These are phyloP conservation scores for Pandemis heparana DNA, from an alignment of 2,888 invertebrate genomes.

Conservation along the genomic window DNA sequence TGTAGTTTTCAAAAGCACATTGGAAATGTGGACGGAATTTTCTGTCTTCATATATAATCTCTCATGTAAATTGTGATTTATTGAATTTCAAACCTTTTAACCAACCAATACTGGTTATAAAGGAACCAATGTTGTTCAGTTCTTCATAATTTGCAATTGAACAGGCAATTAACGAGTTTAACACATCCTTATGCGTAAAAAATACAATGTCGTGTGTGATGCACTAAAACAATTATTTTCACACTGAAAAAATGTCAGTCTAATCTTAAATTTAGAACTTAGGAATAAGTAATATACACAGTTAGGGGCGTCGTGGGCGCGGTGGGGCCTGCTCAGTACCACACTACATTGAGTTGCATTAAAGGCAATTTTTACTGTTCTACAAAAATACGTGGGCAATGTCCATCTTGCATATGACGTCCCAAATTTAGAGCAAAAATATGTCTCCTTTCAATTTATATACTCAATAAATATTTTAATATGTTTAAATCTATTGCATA, in stretches of 20 bases:
- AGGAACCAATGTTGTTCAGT: conserved; percentile 6
- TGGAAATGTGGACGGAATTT: conserved; percentile 82
- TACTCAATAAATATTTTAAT: conserved; percentile 65
- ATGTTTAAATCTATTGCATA: conserved; percentile 64
- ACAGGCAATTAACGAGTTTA: background rate
- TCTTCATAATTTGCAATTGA: background rate
- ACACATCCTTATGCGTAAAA: background rate
- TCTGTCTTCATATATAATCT: conserved; percentile 57
- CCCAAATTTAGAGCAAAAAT: conserved; percentile 83
- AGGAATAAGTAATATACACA: conserved; percentile 78
- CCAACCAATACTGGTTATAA: background rate
- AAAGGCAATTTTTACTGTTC: conserved; percentile 79
- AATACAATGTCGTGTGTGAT: conserved; percentile 37
- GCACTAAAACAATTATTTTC: conserved; percentile 64
- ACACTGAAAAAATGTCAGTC: conserved; percentile 77
- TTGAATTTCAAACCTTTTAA: background rate
- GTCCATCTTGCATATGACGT: conserved; percentile 79
- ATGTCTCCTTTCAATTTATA: conserved; percentile 80
- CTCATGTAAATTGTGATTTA: background rate
- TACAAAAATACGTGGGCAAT: conserved; percentile 86
- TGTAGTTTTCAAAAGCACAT: conserved; percentile 60
- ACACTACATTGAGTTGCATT: conserved; percentile 67
- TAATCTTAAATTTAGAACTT: conserved; percentile 63
- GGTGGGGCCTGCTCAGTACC: conserved; percentile 10
- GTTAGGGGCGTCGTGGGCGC: conserved; percentile 59